These are phyloP conservation scores for Sinocyclocheilus grahami DNA, from an alignment of 2,113 vertebrate genomes.

Conservation along the genomic window DNA sequence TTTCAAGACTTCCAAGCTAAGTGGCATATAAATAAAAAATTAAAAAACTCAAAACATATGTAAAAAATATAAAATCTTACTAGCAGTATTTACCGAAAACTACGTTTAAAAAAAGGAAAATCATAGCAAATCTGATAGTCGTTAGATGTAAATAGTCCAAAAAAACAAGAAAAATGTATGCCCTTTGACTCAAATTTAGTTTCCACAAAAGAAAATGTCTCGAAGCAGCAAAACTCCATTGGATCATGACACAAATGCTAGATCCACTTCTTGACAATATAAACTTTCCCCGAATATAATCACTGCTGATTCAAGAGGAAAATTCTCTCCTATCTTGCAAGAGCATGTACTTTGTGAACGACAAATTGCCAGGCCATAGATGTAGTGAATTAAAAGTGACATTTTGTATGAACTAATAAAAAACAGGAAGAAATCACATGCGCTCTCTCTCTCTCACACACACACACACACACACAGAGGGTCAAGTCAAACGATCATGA, in stretches of 20 bases:
- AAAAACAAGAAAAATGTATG: slow-evolving; percentile 70
- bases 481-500: slow-evolving; percentile 38
- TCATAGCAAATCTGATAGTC: slow-evolving; percentile 75
- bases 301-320: neutral
- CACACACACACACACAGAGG: slow-evolving; percentile 13
- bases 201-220: slow-evolving; percentile 56
- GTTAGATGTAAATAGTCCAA: slow-evolving; percentile 75
- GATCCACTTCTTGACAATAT: slow-evolving; percentile 23
- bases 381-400: slow-evolving; percentile 35
- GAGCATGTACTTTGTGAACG: slow-evolving; percentile 26
- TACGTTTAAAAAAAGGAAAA: slow-evolving; percentile 78
- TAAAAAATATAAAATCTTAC: slow-evolving; percentile 94
- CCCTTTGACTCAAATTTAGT: slow-evolving; percentile 72
- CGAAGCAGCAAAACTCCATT: slow-evolving; percentile 44
- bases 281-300: neutral
- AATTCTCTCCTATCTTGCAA: slow-evolving; percentile 18
- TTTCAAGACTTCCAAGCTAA: slow-evolving; percentile 89
- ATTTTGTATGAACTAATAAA: slow-evolving; percentile 23
- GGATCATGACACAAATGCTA: neutral
- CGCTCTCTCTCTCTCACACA: neutral
- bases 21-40: slow-evolving; percentile 96
- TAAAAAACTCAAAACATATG: slow-evolving; percentile 76
- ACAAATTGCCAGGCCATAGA: neutral
- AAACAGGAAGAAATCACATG: neutral
- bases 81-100: slow-evolving; percentile 83